Evolutionary conservation across 2,113 vertebrate genomes (phyloP), one percentile per base, ranked within the genome.

Genomic region (Nothocercus nigrocapillus): DNA sequence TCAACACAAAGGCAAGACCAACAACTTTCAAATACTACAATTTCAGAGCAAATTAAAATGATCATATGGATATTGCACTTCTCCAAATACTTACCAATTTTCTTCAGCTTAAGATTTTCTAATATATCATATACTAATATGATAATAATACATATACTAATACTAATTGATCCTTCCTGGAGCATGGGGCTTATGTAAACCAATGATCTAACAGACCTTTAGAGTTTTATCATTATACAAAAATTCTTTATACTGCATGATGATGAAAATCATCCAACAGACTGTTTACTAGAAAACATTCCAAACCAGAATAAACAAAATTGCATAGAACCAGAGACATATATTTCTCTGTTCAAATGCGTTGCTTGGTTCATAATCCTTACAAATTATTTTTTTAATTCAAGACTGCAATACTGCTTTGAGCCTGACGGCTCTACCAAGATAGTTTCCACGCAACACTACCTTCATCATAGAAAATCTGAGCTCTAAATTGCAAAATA

Each of bases 241-340:
- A 40, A 87, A 59, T 8, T 13, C 13, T 78, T 63, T 14, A 19
- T 5, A 8, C 3, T 28, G 17, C 12, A 63, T 49, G 6, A 19
- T 21, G 44, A n/a, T 0, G 0, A n/a, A 74, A 70, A 84, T 2
- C 9, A 51, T n/a, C 70, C 1, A 8, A 10, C 1, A n/a, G 13
- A 13, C 13, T 15, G 2, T 24, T 90, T 49, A 16, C 40, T 0
- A 54, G 36, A 78, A 67, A 56, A 72, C 7, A 13, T 27, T 28
- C 21, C 21, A 22, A 3, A n/a, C 4, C 2, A 12, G 8, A 30
- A n/a, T 10, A 17, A 79, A 47, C 25, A 32, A 47, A 81, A 69
- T 24, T 34, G 5, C 8, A 18, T 2, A 40, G 17, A 9, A 81
- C 2, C 3, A 18, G 22, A 9, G 11, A 6, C 22, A 36, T 21